Evolutionary conservation across 2,888 invertebrate species (phyloP).

Genomic region (Embidobia sp.): DNA sequence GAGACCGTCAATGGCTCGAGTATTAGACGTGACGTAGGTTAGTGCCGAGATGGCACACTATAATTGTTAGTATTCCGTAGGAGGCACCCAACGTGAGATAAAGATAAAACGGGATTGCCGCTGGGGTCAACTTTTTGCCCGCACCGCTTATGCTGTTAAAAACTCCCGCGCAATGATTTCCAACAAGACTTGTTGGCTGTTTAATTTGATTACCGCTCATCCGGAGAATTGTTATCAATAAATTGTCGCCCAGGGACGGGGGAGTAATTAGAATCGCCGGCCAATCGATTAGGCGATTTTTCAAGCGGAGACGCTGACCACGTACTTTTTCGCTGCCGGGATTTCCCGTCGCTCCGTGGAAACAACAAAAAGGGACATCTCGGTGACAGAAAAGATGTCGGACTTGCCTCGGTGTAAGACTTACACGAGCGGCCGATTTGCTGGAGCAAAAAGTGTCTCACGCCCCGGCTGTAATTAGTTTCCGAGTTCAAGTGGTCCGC

Average conservation of each 20-base stretch:
- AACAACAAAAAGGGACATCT: constrained; percentile 37
- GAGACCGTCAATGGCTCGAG: constrained; percentile 46
- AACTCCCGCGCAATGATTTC: constrained; percentile 18
- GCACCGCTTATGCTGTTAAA: not conserved
- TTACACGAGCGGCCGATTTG: constrained; percentile 21
- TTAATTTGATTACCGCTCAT: constrained; percentile 1
- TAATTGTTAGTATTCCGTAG: constrained; percentile 56
- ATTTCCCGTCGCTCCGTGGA: constrained; percentile 15
- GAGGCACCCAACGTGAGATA: constrained; percentile 15
- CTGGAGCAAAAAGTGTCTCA: constrained; percentile 73
- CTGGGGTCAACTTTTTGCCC: constrained; percentile 17
- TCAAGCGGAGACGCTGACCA: constrained; percentile 5
- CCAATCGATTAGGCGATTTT: constrained; percentile 28
- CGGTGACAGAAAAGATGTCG: constrained; percentile 64
- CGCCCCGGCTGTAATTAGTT: constrained; percentile 77
- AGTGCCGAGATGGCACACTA: constrained; percentile 33
- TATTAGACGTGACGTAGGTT: constrained; percentile 52
- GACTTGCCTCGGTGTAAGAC: constrained; percentile 44
- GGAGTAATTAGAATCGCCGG: constrained; percentile 22
- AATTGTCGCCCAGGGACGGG: too few relatives aligned
- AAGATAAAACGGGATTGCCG: constrained; percentile 39
- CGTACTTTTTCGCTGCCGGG: not conserved
- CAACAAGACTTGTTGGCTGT: too few relatives aligned
- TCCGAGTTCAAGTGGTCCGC: constrained; percentile 75
- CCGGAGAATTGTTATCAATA: constrained; percentile 11